Evolutionary conservation across 2,797 vertebrate species (phyloP).

Genomic region (Smutsia temminckii): DNA sequence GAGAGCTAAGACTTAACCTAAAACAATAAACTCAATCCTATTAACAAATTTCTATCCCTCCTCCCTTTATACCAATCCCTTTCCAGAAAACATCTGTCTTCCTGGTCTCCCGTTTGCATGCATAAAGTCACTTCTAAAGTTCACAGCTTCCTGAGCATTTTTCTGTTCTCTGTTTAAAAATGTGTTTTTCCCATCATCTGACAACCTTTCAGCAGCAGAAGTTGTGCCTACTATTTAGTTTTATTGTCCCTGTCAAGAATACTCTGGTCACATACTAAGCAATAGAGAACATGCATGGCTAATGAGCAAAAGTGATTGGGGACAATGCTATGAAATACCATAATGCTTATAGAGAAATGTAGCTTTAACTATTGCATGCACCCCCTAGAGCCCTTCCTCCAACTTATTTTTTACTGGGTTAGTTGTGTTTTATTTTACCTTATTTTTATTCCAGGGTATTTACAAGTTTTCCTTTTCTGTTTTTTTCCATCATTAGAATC

Average conservation of each 20-base stretch:
- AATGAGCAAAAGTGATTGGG: neutral
- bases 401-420: neutral
- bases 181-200: constrained; percentile 55
- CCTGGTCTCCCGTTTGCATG: constrained; percentile 39
- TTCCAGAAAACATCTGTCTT: constrained; percentile 74
- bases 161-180: constrained; percentile 69
- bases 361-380: neutral
- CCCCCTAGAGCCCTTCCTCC: neutral
- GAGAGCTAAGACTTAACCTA: constrained; percentile 64
- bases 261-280: neutral
- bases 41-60: constrained; percentile 56
- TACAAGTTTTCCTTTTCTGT: neutral
- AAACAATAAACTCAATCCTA: constrained; percentile 73
- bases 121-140: constrained; percentile 60
- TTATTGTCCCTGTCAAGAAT: neutral
- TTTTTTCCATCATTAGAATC: neutral
- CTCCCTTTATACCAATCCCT: neutral
- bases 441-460: neutral
- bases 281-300: neutral
- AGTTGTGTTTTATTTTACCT: neutral
- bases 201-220: constrained; percentile 24
- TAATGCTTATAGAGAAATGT: neutral
- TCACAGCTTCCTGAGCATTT: constrained; percentile 62
- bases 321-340: neutral
- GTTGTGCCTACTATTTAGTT: constrained; percentile 34